Evolutionary conservation across 2,113 vertebrate species (phyloP), one percentile per base, ranked within the genome.

Genomic region (Thalassoma bifasciatum): DNA sequence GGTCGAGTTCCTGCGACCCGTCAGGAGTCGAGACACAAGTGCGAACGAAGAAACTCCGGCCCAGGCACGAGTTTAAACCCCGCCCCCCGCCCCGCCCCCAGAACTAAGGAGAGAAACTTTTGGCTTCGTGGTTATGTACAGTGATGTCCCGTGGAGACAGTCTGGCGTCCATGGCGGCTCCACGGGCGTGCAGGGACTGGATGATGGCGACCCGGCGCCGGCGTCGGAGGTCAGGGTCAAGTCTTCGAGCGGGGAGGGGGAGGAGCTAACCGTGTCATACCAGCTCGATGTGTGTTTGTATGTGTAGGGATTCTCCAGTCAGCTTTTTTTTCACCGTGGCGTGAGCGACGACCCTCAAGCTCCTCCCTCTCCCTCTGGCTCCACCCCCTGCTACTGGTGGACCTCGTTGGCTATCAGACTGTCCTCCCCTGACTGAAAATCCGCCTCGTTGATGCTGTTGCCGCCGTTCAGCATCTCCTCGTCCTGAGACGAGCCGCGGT

Each of bases 331-430:
- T 65, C 10, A 66, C 67, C 73, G 63, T 66, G 26, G 61, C 62
- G 22, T 61, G 30, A 36, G n/a, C 44, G 12, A 66, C 22, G 42
- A 74, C 67, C 24, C 59, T 77, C 21, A 36, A 78, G 80, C 82
- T 76, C 90, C 75, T 23, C 76, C 77, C 77, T 64, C 79, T 85
- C 63, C 71, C 80, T 69, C 40, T n/a, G 26, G 86, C 75, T 82
- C 85, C 82, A 24, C 81, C 88, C 26, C 64, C 37, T 37, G 86
- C 86, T 93, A 94, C 51, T 94, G 94, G 85, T 93, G 97, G 81
- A 99, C 96, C 91, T 99, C 98, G 0, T 99, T 99, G 88, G 97
- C 98, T 89, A 99, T 96, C 91, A 99, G 97, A 92, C 98, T 97
- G 95, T 99, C 98, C 93, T 98, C 98, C 66, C 96, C 98, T 0